Conservation (phyloP, 2,113 vertebrate genomes). For the Ailuropoda melanoleuca region DNA sequence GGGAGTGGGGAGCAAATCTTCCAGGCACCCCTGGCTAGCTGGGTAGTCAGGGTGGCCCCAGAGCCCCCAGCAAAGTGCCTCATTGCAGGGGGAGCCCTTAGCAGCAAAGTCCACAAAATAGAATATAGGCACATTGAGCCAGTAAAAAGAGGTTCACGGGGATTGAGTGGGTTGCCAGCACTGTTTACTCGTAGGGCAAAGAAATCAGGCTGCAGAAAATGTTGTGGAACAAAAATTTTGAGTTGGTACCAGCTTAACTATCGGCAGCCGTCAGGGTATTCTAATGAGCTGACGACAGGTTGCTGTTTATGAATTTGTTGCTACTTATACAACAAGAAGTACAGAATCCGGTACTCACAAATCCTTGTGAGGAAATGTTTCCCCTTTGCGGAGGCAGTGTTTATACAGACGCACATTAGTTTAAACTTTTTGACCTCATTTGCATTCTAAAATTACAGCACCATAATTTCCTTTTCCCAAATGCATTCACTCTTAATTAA, state of each 20-base stretch:
- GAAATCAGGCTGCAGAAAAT: background rate
- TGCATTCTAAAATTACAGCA: constrained; percentile 78
- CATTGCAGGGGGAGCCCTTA: background rate
- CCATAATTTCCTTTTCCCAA: constrained; percentile 78
- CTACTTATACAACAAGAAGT: constrained; percentile 41
- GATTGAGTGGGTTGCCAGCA: background rate
- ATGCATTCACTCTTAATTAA: constrained; percentile 83
- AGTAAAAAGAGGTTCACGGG: background rate
- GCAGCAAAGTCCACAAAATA: background rate
- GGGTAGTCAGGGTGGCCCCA: background rate
- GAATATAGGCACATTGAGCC: background rate
- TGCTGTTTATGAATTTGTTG: constrained; percentile 52
- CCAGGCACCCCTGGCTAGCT: background rate
- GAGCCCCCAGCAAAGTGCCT: background rate
- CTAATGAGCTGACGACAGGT: background rate
- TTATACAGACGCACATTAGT: constrained; percentile 78
- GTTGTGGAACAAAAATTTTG: background rate
- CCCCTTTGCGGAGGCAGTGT: constrained; percentile 72
- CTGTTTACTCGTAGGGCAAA: background rate
- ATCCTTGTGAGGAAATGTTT: constrained; percentile 40
- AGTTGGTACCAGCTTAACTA: background rate
- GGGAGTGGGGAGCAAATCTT: background rate
- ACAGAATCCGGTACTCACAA: constrained; percentile 1
- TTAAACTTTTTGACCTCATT: constrained; percentile 81
- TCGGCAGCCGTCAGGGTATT: background rate